Base-by-base conservation (phyloP, 2,888 invertebrate species). In the Odontocerum albicorne region DNA sequence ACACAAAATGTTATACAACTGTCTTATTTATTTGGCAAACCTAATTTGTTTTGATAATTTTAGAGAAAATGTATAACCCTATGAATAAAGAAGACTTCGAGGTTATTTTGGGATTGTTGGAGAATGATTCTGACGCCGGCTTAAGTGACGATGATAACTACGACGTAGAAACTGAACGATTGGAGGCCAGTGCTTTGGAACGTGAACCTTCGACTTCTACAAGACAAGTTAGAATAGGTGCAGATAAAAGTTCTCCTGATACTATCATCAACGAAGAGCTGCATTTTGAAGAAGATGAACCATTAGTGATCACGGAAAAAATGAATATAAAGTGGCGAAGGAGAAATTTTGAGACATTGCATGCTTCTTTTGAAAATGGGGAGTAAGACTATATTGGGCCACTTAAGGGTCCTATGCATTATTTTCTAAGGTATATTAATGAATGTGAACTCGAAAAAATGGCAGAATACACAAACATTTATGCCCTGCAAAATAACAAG, bases 281-380 rank as follows among this genome's bases (percentile, higher is more conserved):
- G 10, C 12, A 35, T 35, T 6, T 35, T 12, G 35, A 35, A 35
- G n/a, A n/a, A n/a, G 35, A 35, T 13, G 35, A 35, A 12, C 35
- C 35, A 10, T 35, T 35, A 12, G 12, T 35, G 6, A 4, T 35
- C 4, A 35, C 35, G 12, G 35, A 35, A 4, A 35, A 35, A 35
- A 12, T 4, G 12, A 35, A 35, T 35, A 35, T 35, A 35, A 35
- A 35, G 13, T 35, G 35, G 35, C 35, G 35, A 35, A 4, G 35
- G 12, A 35, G 12, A 35, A 4, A 35, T 13, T 35, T 35, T 35
- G 35, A 35, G 35, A 12, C 35, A 6, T 10, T 35, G 12, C 6
- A 10, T 6, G 4, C 6, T 4, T 35, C 35, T 35, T 35, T 35
- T 35, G 35, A 35, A 35, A 35, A 35, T 10, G 6, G 7, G 12